These are phyloP conservation scores for Halichoeres trimaculatus DNA, from an alignment of 2,113 vertebrate genomes.

Conservation along the genomic window DNA sequence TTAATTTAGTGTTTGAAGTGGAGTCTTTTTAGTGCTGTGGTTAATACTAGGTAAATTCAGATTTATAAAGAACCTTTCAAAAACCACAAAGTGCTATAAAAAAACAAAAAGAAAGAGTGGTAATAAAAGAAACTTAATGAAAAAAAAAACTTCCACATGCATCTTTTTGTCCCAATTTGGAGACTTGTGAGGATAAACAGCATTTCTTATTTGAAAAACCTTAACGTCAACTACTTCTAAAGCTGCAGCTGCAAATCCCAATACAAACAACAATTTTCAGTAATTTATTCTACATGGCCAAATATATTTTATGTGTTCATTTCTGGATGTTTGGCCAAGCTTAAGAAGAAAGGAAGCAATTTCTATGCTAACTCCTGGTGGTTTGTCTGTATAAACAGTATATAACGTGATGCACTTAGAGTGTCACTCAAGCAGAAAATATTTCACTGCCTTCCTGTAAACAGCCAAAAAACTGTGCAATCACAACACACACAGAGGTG, in stretches of 20 bases:
- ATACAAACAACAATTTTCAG: conserved; percentile 38
- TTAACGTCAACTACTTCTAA: conserved; percentile 31
- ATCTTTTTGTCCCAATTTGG: conserved; percentile 35
- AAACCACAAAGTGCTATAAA: conserved; percentile 37
- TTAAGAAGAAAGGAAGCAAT: conserved; percentile 37
- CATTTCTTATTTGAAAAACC: conserved; percentile 14
- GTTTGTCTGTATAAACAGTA: neutral
- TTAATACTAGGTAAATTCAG: conserved; percentile 38
- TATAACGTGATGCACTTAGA: conserved; percentile 1
- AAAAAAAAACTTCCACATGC: conserved; percentile 34
- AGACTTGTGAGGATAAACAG: conserved; percentile 28
- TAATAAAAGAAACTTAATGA: conserved; percentile 41
- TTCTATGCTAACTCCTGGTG: conserved; percentile 51
- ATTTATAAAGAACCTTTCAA: conserved; percentile 51
- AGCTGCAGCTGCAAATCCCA: conserved; percentile 13
- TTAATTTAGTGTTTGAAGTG: conserved; percentile 59
- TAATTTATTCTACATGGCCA: conserved; percentile 41
- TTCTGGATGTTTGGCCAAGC: conserved; percentile 35
- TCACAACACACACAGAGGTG: neutral
- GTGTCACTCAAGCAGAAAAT: neutral
- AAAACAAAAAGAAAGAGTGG: conserved; percentile 28
- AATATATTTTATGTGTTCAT: conserved; percentile 39
- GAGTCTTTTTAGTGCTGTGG: conserved; percentile 34
- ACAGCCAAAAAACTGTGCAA: no score
- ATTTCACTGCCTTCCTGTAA: neutral